A percentile compares a stretch with the other conserved stretches of the same genome.
Evolutionary conservation across 2,888 invertebrate species (phyloP).

Genomic region (Mythimna loreyi): DNA sequence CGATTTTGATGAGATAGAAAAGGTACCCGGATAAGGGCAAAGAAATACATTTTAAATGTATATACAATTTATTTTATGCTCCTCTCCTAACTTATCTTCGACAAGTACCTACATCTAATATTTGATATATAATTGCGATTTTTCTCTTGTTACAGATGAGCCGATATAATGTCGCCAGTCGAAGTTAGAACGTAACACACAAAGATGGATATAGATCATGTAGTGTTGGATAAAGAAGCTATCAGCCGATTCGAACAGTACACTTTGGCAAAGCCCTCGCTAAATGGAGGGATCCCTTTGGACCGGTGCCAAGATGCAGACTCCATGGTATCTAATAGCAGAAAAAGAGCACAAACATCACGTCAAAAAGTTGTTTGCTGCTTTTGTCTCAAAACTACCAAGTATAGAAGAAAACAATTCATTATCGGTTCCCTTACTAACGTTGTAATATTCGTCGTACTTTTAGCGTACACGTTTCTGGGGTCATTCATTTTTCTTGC

Average conservation of each 20-base stretch:
- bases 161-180: conserved; percentile 78
- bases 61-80: conserved; percentile 35
- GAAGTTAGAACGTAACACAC: conserved; percentile 77
- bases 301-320: conserved; percentile 90
- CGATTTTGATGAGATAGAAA: conserved; percentile 47
- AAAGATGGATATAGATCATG: conserved; percentile 89
- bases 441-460: conserved; percentile 95
- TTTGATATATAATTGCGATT: conserved; percentile 51
- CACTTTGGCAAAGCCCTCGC: conserved; percentile 86
- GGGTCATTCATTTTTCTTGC: conserved; percentile 96
- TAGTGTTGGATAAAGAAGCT: conserved; percentile 88
- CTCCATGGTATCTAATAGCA: conserved; percentile 88
- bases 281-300: conserved; percentile 89
- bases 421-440: conserved; percentile 95
- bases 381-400: conserved; percentile 90
- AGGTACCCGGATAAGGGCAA: conserved; percentile 25
- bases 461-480: conserved; percentile 94
- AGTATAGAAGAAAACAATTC: conserved; percentile 91
- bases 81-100: neutral
- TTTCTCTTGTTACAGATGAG: conserved; percentile 86
- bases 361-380: conserved; percentile 90
- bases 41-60: conserved; percentile 39
- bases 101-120: neutral
- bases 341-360: conserved; percentile 86
- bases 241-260: conserved; percentile 89